phyloP scores from a whole-genome alignment of 2,797 vertebrate species.

The Triplophysa bombifrons region DNA sequence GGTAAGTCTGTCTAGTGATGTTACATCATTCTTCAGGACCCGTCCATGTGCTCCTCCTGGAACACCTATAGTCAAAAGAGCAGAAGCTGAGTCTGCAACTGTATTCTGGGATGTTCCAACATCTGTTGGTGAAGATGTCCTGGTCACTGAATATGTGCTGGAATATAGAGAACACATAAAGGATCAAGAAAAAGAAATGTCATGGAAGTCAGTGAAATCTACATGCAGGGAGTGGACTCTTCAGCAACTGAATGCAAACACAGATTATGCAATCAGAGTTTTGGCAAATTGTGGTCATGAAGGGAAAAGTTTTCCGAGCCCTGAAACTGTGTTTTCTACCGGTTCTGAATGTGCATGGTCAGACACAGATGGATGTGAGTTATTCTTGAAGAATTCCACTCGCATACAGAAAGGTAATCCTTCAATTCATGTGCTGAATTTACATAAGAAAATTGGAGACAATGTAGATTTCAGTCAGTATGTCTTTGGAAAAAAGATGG shows the following conservation, averaged over 20 bases:
- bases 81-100: background rate
- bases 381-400: slow-evolving; percentile 38
- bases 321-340: slow-evolving; percentile 17
- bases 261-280: slow-evolving; percentile 44
- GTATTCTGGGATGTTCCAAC: slow-evolving; percentile 49
- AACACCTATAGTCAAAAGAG: slow-evolving; percentile 13
- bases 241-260: slow-evolving; percentile 34
- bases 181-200: slow-evolving; percentile 16
- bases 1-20: slow-evolving; percentile 45
- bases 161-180: slow-evolving; percentile 39
- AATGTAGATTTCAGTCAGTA: slow-evolving; percentile 34
- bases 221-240: slow-evolving; percentile 44
- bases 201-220: slow-evolving; percentile 37
- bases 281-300: slow-evolving; percentile 46
- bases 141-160: slow-evolving; percentile 39
- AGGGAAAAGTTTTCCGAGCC: slow-evolving; percentile 44
- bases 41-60: slow-evolving; percentile 53
- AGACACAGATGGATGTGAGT: slow-evolving; percentile 4
- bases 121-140: slow-evolving; percentile 38
- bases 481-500: slow-evolving; percentile 49
- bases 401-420: slow-evolving; percentile 41
- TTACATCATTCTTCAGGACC: slow-evolving; percentile 34
- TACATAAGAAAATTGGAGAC: slow-evolving; percentile 12
- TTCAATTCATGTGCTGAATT: background rate
- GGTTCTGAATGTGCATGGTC: background rate